Base-by-base conservation (phyloP, 1,140 invertebrate species). In the Thaumetopoea pityocampa region DNA sequence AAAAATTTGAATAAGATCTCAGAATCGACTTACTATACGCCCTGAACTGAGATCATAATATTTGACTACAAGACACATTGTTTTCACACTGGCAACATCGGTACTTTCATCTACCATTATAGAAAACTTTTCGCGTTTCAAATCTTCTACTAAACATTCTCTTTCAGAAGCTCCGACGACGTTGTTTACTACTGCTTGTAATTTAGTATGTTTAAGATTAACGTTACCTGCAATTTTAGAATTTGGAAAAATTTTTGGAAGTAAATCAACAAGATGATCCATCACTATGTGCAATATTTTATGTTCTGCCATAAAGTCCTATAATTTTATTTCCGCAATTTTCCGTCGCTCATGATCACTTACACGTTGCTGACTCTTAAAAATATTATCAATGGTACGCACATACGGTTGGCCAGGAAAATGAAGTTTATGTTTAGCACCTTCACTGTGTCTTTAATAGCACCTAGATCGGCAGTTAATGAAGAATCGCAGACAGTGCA, bases 1-100 rank as follows among this genome's bases (percentile, higher is more conserved):
- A 40, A 68, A 76, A 33, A 76, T 28, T 57, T 58, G 38, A 8
- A 45, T 37, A 5, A 77, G 40, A 15, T 71, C 51, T 60, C 54
- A 76, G 48, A 77, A 79, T 18, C 33, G 34, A 28, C 48, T 73
- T 0, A 52, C 47, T 2, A 79, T 45, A 54, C 27, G 27, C 8
- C 38, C 47, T 6, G 17, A 10, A 24, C 26, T 38, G 11, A 35
- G 19, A 50, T 65, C 51, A 45, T 53, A 72, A 61, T 57, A 72
- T 36, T 51, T 36, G 6, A 42, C 38, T 11, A 48, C 23, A 4
- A 42, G 24, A 18, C 30, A 36, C 18, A 40, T 34, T 5, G 44
- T 37, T 48, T 40, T 48, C 2, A 26, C 22, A 5, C 5, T 6
- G 3, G 14, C 16, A 14, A 48, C 12, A 22, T 48, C 30, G 4